phyloP scores from a whole-genome alignment of 1,140 invertebrate genomes.

The Drosophila cardini region DNA sequence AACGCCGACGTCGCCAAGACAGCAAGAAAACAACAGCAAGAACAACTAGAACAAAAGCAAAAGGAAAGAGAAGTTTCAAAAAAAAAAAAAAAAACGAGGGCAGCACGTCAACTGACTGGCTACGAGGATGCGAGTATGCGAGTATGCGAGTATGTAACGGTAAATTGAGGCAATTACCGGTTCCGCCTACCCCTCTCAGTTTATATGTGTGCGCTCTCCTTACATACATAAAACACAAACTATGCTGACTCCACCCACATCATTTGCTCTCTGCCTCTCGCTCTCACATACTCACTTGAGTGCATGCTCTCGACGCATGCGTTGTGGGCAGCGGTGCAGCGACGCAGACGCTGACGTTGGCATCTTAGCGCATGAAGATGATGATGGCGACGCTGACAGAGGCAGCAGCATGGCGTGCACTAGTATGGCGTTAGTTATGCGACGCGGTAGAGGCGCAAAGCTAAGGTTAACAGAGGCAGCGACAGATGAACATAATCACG shows the following conservation, averaged over 20 bases:
- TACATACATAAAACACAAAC: constrained; percentile 32
- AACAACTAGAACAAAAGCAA: background rate
- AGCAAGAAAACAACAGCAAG: constrained; percentile 43
- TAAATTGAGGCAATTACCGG: constrained; percentile 79
- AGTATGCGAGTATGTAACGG: constrained; percentile 59
- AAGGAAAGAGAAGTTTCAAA: constrained; percentile 14
- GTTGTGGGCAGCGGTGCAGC: constrained; percentile 13
- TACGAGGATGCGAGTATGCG: constrained; percentile 40
- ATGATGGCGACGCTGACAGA: constrained; percentile 1
- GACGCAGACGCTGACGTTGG: constrained; percentile 1
- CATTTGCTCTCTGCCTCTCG: constrained; percentile 12
- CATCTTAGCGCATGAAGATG: constrained; percentile 47
- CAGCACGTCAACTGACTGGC: constrained; percentile 60
- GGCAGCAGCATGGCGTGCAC: constrained; percentile 46
- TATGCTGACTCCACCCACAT: constrained; percentile 67
- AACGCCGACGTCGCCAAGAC: constrained; percentile 32
- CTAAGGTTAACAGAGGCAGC: no score
- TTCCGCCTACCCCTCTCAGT: constrained; percentile 27
- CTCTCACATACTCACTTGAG: constrained; percentile 11
- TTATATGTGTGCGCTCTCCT: constrained; percentile 34
- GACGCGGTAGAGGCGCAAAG: background rate
- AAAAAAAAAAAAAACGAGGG: constrained; percentile 28
- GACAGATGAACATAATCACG: no score
- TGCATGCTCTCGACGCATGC: constrained; percentile 56
- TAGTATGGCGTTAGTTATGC: constrained; percentile 59